Evolutionary conservation across 2,888 invertebrate species (phyloP).

Genomic region (Dysmachus trigonus): DNA sequence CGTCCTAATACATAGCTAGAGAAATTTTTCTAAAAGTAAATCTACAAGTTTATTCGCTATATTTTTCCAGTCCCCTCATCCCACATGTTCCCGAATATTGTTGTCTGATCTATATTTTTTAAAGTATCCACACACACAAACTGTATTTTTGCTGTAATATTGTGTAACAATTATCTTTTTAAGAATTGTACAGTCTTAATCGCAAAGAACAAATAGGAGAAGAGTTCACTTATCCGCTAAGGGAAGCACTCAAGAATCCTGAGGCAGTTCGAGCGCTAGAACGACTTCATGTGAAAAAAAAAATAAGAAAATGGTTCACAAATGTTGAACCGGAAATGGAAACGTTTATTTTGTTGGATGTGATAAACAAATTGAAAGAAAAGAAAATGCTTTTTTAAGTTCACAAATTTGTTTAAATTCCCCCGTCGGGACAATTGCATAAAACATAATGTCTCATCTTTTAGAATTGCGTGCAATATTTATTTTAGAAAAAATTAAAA

Average conservation of each 20-base stretch:
- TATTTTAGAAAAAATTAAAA: no score
- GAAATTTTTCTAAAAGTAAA: background rate
- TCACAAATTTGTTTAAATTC: background rate
- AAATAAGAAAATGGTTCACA: background rate
- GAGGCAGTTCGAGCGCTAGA: background rate
- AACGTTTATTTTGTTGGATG: slow-evolving; percentile 36
- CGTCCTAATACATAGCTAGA: background rate
- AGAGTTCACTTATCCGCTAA: background rate
- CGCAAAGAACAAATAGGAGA: background rate
- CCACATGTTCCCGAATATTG: background rate
- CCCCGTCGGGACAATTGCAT: background rate
- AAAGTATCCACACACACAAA: background rate
- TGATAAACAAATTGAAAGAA: slow-evolving; percentile 29
- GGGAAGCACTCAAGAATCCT: background rate
- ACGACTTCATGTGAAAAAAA: background rate
- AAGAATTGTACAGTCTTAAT: background rate
- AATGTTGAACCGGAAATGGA: background rate
- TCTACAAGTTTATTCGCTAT: background rate
- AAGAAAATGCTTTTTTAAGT: slow-evolving; percentile 35
- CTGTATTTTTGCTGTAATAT: background rate
- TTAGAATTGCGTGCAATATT: background rate
- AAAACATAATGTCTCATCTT: background rate
- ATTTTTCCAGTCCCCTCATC: background rate
- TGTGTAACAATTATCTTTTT: background rate
- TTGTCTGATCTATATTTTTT: background rate